phyloP scores from a whole-genome alignment of 1,140 invertebrate species.

The Eufriesea mexicana region DNA sequence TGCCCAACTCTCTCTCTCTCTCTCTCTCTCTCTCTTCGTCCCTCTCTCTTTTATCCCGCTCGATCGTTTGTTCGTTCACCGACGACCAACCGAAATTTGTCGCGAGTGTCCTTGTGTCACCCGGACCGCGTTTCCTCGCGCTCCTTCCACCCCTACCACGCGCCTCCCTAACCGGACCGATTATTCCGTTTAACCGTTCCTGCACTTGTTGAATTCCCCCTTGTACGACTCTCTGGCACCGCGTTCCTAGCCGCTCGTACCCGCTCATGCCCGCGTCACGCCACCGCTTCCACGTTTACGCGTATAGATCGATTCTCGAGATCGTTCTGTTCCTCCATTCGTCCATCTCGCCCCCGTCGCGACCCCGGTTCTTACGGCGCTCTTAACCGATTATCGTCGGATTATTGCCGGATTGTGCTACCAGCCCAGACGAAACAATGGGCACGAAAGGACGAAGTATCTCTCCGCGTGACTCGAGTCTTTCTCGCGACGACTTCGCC shows the following conservation, averaged over 20 bases:
- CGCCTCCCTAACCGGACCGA: background rate
- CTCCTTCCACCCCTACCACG: background rate
- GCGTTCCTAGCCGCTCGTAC: background rate
- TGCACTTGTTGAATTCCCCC: constrained; percentile 50
- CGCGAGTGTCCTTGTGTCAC: background rate
- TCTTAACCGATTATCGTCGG: too few relatives aligned
- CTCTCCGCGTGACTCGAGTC: background rate
- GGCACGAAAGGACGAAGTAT: too few relatives aligned
- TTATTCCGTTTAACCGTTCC: constrained; percentile 2
- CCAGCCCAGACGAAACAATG: too few relatives aligned
- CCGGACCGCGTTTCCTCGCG: background rate
- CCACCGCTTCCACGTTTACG: background rate
- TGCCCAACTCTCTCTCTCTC: background rate
- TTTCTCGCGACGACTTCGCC: background rate
- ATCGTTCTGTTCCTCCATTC: background rate
- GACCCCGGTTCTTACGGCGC: too few relatives aligned
- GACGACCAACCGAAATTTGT: background rate
- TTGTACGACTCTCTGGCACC: background rate
- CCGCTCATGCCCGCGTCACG: constrained; percentile 8
- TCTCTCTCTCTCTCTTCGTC: background rate
- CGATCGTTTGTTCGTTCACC: background rate
- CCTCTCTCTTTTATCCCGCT: background rate
- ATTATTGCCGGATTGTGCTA: too few relatives aligned
- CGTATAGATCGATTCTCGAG: background rate
- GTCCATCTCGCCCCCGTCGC: too few relatives aligned